Evolutionary conservation across 2,113 vertebrate species (phyloP).

Genomic region (Nansenia antarctica): DNA sequence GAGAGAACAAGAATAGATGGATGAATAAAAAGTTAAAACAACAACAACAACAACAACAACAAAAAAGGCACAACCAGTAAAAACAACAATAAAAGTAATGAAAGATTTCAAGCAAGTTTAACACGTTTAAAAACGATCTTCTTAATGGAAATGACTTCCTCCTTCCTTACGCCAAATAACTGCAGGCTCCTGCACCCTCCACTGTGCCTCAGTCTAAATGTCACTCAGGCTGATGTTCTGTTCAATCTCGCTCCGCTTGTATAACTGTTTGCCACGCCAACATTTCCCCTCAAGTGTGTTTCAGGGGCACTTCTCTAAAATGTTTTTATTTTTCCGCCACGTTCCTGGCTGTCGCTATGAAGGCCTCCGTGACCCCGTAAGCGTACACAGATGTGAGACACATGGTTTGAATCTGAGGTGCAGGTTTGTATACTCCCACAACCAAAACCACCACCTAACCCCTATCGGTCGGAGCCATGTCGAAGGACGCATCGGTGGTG

Average conservation of each 20-base stretch:
- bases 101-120: too few relatives aligned
- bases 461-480: slow-evolving; percentile 58
- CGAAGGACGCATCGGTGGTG: slow-evolving; percentile 82
- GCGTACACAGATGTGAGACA: slow-evolving; percentile 69
- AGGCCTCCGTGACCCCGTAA: slow-evolving; percentile 60
- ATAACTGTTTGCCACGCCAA: slow-evolving; percentile 39
- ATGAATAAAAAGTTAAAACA: too few relatives aligned
- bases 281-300: slow-evolving; percentile 53
- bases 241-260: slow-evolving; percentile 28
- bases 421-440: slow-evolving; percentile 48
- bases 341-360: slow-evolving; percentile 68
- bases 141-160: too few relatives aligned
- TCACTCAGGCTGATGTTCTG: background rate
- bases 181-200: background rate
- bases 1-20: too few relatives aligned
- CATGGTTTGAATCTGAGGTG: slow-evolving; percentile 63
- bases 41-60: too few relatives aligned
- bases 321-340: slow-evolving; percentile 61
- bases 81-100: too few relatives aligned
- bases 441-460: slow-evolving; percentile 46
- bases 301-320: slow-evolving; percentile 54
- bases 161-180: too few relatives aligned
- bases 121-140: too few relatives aligned
- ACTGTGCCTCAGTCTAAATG: slow-evolving; percentile 35
- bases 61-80: too few relatives aligned